phyloP scores from a whole-genome alignment of 1,140 invertebrate species.

The Caenorhabditis tropicalis region DNA sequence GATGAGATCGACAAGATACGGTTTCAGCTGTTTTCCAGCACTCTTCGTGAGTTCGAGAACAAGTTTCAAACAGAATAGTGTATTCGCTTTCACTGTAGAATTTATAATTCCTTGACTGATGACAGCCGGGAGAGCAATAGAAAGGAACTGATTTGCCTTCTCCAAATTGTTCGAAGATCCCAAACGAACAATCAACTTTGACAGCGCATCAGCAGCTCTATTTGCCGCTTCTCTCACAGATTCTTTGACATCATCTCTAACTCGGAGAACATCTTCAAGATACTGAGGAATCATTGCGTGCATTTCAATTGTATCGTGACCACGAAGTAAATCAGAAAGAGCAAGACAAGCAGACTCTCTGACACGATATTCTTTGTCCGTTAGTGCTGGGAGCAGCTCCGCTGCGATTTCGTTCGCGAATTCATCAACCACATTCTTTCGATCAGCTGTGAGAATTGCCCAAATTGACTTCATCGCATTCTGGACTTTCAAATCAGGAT shows the following conservation, averaged over 20 bases:
- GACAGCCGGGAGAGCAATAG: constrained; percentile 82
- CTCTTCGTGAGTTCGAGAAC: constrained; percentile 83
- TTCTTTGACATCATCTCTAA: constrained; percentile 89
- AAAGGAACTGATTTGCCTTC: constrained; percentile 80
- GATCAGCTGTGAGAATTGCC: constrained; percentile 85
- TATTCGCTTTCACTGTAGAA: constrained; percentile 64
- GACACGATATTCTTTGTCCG: constrained; percentile 84
- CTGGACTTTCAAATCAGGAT: constrained; percentile 88
- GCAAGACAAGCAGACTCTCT: constrained; percentile 85
- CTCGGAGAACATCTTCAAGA: constrained; percentile 84
- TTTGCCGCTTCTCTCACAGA: constrained; percentile 82
- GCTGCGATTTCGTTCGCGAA: constrained; percentile 86
- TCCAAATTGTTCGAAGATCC: constrained; percentile 36
- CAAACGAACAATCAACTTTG: constrained; percentile 76
- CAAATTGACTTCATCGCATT: constrained; percentile 89
- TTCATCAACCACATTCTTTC: constrained; percentile 83
- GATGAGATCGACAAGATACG: constrained; percentile 82
- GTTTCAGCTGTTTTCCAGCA: constrained; percentile 81
- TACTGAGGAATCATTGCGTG: constrained; percentile 78
- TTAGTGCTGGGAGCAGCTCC: constrained; percentile 83
- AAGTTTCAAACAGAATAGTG: constrained; percentile 79
- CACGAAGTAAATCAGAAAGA: constrained; percentile 82
- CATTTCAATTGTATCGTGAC: constrained; percentile 73
- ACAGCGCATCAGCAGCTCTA: constrained; percentile 80
- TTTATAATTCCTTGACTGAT: constrained; percentile 82